Evolutionary conservation across 2,888 invertebrate genomes (phyloP), one percentile per base, ranked within the genome.

Genomic region (Xanthia togata): DNA sequence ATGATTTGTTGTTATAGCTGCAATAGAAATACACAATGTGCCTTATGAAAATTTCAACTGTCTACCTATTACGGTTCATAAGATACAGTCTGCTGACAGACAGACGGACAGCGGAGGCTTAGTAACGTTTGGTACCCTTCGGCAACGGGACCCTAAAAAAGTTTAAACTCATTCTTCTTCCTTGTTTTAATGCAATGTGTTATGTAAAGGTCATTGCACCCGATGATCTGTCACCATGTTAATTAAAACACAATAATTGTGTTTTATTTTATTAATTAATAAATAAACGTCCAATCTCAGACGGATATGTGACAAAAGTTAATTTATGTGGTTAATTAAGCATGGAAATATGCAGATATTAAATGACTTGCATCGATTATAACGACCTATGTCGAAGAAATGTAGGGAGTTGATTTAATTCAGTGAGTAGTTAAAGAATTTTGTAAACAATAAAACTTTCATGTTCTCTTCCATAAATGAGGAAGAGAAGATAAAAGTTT

Each of bases 311-410:
- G 12, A 47, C 73, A 55, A 31, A 9, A 44, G 14, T n/a, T n/a
- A 4, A 41, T 14, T 31, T 53, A 35, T 35, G 17, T 53, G 31
- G n/a, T 63, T 53, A 31, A 62, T 26, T 35, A 44, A 23, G 0
- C 1, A 63, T 62, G 23, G 31, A 35, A 75, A 23, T 73, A 38
- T 35, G 38, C 50, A 60, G 23, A 11, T 68, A n/a, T 38, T 20
- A 50, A 63, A 47, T 73, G 6, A 55, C 63, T 35, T 44, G 17
- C 50, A 53, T 70, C 38, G 26, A 64, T 59, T 55, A 64, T 38
- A 17, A 31, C 35, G 35, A 17, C 2, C 26, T 38, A n/a, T 26
- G 4, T 44, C 44, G 44, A 44, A 53, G 23, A 11, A 53, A 53
- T 53, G n/a, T 55, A 55, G 5, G 26, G 64, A 64, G 1, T 26